A percentile compares a stretch with the other conserved stretches of the same genome.
Conservation (phyloP, 2,797 vertebrate species). For the Bovichtus variegatus region DNA sequence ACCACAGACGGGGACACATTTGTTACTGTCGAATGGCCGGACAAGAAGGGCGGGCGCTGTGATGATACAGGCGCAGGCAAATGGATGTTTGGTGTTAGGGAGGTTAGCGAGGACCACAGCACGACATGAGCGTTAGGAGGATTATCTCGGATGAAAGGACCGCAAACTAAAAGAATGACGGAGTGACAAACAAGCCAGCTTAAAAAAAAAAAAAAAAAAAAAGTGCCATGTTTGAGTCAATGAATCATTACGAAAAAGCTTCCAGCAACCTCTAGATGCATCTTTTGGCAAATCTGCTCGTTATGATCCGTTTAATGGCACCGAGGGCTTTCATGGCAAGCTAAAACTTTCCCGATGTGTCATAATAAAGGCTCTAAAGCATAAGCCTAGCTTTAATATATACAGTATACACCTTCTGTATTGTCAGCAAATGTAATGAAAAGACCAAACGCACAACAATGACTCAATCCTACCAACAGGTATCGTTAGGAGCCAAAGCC, state of each 20-base stretch:
- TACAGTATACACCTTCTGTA: neutral
- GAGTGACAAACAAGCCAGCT: neutral
- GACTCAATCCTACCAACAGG: too few relatives aligned
- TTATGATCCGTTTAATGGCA: neutral
- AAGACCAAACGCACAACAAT: neutral
- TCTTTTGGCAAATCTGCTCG: neutral
- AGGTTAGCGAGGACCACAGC: slow-evolving; percentile 46
- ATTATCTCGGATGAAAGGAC: slow-evolving; percentile 15
- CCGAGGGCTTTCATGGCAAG: neutral
- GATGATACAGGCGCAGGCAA: slow-evolving; percentile 17
- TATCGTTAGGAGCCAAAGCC: neutral
- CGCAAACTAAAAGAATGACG: neutral
- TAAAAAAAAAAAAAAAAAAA: slow-evolving; percentile 20
- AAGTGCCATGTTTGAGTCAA: slow-evolving; percentile 34
- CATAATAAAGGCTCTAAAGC: neutral
- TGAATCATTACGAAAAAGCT: neutral
- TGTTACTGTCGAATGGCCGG: slow-evolving; percentile 60
- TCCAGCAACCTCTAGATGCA: neutral
- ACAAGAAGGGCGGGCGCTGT: slow-evolving; percentile 11
- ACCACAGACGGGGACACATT: slow-evolving; percentile 73
- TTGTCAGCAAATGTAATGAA: neutral
- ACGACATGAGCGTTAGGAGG: slow-evolving; percentile 54
- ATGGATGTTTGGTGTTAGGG: slow-evolving; percentile 23
- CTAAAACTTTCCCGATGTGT: neutral
- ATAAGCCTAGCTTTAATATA: too few relatives aligned